Base-by-base conservation (phyloP, 2,113 vertebrate species). In the Ictidomys tridecemlineatus region DNA sequence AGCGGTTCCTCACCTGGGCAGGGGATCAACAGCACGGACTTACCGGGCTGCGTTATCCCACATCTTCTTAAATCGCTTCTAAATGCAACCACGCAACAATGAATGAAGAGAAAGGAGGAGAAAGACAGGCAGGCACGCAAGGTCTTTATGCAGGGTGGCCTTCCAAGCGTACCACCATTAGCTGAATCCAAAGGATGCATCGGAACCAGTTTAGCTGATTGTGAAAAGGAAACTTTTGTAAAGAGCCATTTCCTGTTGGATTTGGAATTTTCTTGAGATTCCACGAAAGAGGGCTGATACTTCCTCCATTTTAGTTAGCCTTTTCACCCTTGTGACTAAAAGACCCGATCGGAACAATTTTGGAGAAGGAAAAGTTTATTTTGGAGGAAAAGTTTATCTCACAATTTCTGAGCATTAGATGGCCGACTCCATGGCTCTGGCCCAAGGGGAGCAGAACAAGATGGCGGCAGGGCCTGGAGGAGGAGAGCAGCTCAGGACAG, bases 61-160 rank as follows among this genome's bases (percentile, higher is more conserved):
- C 78, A 96, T 95, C 88, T 88, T 61, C 74, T 83, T 26, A 86
- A 96, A 83, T 95, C 96, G 28, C 56, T 97, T 97, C 96, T 98
- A 96, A 97, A 89, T 39, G 74, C 94, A 96, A 85, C 82, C 39
- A 53, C 83, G 67, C 58, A 96, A 58, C 39, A 85, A 82, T 86
- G 73, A 97, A 93, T 26, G 79, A 95, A 85, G 39, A 51, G 67
- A 95, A 26, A 14, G 76, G 5, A 2, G 16, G 39, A 89, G 24
- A 28, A 10, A 63, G 61, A 24, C 26, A 63, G 24, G 28, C 61
- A 63, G 61, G 26, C 4, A 28, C 61, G 28, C 24, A 63, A 58
- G 61, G 24, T 63, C 61, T 63, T 63, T 63, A 28, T 63, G 61
- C 61, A 63, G 26, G 3, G 8, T 63, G 26, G 24, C 24, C 26